Percentiles rank a stretch among this genome's conserved stretches.
These are phyloP conservation scores for Reticulitermes lucifugus DNA, from an alignment of 2,888 invertebrate species.

Conservation along the genomic window DNA sequence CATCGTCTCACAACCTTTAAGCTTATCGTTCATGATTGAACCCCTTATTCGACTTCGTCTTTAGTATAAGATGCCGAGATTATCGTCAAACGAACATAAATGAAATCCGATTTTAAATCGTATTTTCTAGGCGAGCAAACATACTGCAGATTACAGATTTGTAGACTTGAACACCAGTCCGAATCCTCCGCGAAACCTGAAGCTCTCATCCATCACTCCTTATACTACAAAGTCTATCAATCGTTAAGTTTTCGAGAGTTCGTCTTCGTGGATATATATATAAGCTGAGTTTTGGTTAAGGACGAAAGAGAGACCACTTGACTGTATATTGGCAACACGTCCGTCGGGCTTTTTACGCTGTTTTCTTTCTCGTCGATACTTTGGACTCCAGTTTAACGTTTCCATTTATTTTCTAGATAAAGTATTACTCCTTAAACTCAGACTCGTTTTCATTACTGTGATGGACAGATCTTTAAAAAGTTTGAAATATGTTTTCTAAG, in stretches of 20 bases:
- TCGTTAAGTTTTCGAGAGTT: conserved; percentile 29
- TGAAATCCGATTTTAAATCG: too few relatives aligned
- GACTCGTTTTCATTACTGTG: not conserved
- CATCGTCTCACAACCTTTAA: too few relatives aligned
- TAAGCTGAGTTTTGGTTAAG: conserved; percentile 27
- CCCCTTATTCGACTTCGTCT: too few relatives aligned
- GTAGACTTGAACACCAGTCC: not conserved
- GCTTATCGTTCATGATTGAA: too few relatives aligned
- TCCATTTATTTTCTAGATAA: conserved; percentile 7
- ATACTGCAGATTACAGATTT: too few relatives aligned
- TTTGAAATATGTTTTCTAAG: not conserved
- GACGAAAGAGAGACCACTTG: not conserved
- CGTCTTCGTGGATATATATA: not conserved
- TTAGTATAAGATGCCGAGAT: too few relatives aligned
- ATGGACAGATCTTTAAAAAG: not conserved
- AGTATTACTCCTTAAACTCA: not conserved
- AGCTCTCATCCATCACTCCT: conserved; percentile 11
- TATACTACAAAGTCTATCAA: conserved; percentile 16
- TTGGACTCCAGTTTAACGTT: not conserved
- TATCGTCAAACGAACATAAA: too few relatives aligned
- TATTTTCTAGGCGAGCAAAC: too few relatives aligned
- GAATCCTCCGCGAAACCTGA: not conserved
- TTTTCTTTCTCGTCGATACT: not conserved
- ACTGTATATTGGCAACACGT: conserved; percentile 15
- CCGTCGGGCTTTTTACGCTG: not conserved